A percentile compares a stretch with the other conserved stretches of the same genome.
phyloP scores from a whole-genome alignment of 2,113 vertebrate genomes.

The Cichladusa arquata region DNA sequence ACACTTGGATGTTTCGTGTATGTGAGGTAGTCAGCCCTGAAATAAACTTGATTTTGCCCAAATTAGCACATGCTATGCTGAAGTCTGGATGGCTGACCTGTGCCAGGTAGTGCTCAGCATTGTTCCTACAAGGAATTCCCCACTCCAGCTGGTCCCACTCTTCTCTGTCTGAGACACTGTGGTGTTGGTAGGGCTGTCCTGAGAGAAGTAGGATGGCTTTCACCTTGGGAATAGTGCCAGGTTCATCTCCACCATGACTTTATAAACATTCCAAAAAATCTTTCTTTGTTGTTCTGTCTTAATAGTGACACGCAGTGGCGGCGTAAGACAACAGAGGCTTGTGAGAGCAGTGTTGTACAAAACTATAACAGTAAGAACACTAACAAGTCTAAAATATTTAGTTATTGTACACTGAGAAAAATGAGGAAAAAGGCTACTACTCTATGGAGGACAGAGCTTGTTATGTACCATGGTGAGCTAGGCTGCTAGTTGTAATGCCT shows the following conservation, averaged over 20 bases:
- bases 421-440: not conserved
- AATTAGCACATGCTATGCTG: not conserved
- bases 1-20: not conserved
- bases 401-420: not conserved
- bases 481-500: not conserved
- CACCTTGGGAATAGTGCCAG: not conserved
- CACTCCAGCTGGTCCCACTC: not conserved
- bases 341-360: not conserved
- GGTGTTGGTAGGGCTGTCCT: accelerated
- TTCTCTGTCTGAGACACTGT: not conserved
- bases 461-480: accelerated
- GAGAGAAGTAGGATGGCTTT: not conserved
- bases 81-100: not conserved
- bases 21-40: not conserved
- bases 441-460: not conserved
- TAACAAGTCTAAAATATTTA: not conserved
- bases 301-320: conserved; percentile 17
- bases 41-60: not conserved
- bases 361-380: not conserved
- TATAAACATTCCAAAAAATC: not conserved
- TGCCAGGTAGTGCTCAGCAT: accelerated
- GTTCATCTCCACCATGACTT: not conserved
- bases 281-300: conserved; percentile 2
- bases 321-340: not conserved
- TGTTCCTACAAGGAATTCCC: not conserved